Evolutionary conservation across 2,113 vertebrate genomes (phyloP).

Genomic region (Equus quagga): DNA sequence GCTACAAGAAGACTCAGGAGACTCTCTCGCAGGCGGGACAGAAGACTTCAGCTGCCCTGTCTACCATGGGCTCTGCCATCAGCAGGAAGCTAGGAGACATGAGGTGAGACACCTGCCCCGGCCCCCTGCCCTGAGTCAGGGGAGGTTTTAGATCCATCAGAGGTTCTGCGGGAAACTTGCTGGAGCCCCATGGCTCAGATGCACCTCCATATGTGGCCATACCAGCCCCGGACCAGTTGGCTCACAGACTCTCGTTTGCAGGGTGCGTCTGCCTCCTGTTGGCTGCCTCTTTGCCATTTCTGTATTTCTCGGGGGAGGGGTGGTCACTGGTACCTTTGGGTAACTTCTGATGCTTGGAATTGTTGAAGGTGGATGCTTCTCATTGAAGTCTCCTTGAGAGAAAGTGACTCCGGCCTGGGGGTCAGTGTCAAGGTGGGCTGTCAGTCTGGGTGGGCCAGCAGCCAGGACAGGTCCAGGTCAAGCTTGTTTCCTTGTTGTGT

Average conservation of each 20-base stretch:
- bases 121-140: background rate
- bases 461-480: background rate
- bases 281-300: background rate
- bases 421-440: fast-evolving
- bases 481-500: background rate
- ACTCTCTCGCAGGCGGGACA: conserved; percentile 96
- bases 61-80: conserved; percentile 94
- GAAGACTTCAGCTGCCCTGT: conserved; percentile 96
- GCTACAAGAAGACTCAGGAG: conserved; percentile 99
- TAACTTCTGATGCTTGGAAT: background rate
- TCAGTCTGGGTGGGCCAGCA: background rate
- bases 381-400: background rate
- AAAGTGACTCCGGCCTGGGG: background rate
- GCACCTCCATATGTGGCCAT: background rate
- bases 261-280: background rate
- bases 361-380: background rate
- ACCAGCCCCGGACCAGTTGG: background rate
- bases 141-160: background rate
- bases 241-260: background rate
- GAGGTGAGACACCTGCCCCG: conserved; percentile 89
- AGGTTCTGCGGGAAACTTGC: background rate
- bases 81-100: conserved; percentile 96
- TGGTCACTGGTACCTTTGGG: background rate
- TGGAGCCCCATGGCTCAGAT: background rate
- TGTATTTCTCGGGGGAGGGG: background rate